Evolutionary conservation across 2,888 invertebrate genomes (phyloP).

Genomic region (Sesia bembeciformis): DNA sequence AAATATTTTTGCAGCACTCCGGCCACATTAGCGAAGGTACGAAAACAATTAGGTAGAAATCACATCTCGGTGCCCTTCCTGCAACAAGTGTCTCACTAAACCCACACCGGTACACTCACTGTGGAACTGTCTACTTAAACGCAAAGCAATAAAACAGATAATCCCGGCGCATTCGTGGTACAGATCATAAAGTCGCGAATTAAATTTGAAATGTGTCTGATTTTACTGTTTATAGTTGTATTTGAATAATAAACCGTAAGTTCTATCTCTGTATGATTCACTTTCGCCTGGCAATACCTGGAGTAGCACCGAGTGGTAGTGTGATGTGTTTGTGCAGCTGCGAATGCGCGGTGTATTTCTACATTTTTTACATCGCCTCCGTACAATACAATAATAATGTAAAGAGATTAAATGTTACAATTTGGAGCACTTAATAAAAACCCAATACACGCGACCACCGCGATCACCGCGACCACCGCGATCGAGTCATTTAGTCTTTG

Average conservation of each 20-base stretch:
- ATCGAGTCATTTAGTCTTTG: too few relatives aligned
- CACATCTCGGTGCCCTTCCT: background rate
- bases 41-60: constrained; percentile 9
- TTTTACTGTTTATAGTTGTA: too few relatives aligned
- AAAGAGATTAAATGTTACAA: constrained; percentile 55
- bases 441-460: constrained; percentile 7
- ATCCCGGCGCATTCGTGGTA: too few relatives aligned
- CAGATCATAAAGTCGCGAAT: too few relatives aligned
- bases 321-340: constrained; percentile 27
- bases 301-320: background rate
- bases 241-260: too few relatives aligned
- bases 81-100: background rate
- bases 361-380: constrained; percentile 18
- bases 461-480: too few relatives aligned
- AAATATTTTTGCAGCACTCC: constrained; percentile 27
- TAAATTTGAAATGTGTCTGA: too few relatives aligned
- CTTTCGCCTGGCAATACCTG: too few relatives aligned
- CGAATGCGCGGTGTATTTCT: constrained; percentile 3
- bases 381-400: constrained; percentile 50
- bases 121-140: too few relatives aligned
- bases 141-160: too few relatives aligned
- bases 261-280: too few relatives aligned
- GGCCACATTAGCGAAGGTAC: constrained; percentile 16
- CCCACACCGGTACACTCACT: too few relatives aligned
- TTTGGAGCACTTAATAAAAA: constrained; percentile 35